Base-by-base conservation (phyloP, 2,888 invertebrate species). In the Helleia helle region DNA sequence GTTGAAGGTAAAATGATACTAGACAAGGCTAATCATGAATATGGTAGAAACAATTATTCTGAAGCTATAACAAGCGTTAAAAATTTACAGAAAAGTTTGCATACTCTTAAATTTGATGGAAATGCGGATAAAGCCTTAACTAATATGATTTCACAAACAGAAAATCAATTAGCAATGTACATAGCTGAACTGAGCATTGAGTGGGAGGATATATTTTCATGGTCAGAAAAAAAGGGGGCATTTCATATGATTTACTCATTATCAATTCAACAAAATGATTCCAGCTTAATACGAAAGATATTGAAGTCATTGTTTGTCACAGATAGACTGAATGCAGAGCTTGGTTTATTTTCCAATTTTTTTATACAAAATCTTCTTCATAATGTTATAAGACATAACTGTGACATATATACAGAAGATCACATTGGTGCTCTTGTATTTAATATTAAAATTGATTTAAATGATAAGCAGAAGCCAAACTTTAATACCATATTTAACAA, bases 401-500 rank as follows among this genome's bases (percentile, higher is more conserved):
- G 86, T 62, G 68, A 76, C 36, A 83, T 86, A 46, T 80, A 65
- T 27, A 77, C 71, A 1, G 80, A 84, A 51, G 83, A 84, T 41
- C 62, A 72, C 29, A 65, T 74, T 3, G 81, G 83, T 37, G 76
- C 83, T 25, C 62, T 84, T 8, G 63, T 75, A 3, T 81, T 81
- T 34, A 80, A 76, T 27, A 81, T 85, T 2, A 81, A 73, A 56
- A 73, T 83, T 28, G 61, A 71, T 49, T 47, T 74, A 4, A 66
- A 66, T 37, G 71, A 83, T 26, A 38, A 47, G 1, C 66, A 62
- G 1, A 70, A 65, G 36, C 84, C 85, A 1, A 74, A 65, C 42
- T 75, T 74, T 36, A 77, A 75, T 55, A 74, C 74, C 1, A 70
- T 84, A 27, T 77, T 86, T 24, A 80, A 71, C 43, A 84, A 86